A percentile compares a stretch with the other conserved stretches of the same genome.
These are phyloP conservation scores for Hippocampus abdominalis DNA, from an alignment of 2,113 vertebrate species.

Conservation along the genomic window DNA sequence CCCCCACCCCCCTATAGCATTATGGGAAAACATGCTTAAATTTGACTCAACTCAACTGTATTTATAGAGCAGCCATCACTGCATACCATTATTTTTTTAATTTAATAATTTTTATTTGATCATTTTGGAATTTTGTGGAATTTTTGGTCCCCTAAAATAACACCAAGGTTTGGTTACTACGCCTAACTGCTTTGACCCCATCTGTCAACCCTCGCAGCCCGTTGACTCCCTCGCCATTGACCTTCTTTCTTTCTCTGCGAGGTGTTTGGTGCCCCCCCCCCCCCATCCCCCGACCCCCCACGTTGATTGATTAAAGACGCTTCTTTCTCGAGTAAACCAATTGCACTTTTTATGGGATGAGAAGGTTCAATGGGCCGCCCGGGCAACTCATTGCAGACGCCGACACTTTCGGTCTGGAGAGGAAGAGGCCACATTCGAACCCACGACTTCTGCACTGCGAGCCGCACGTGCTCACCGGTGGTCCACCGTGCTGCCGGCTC, in stretches of 20 bases:
- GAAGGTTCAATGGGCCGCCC: slow-evolving; percentile 79
- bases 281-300: slow-evolving; percentile 74
- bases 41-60: too few species aligned
- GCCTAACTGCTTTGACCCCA: slow-evolving; percentile 82
- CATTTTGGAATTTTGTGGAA: too few species aligned
- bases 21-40: too few species aligned
- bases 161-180: slow-evolving; percentile 48
- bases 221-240: slow-evolving; percentile 77
- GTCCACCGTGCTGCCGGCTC: too few species aligned
- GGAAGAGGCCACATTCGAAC: slow-evolving; percentile 22
- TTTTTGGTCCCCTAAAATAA: neutral
- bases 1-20: too few species aligned
- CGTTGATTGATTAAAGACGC: slow-evolving; percentile 92
- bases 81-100: too few species aligned
- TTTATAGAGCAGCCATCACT: too few species aligned
- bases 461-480: too few species aligned
- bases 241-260: slow-evolving; percentile 77
- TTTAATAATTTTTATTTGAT: too few species aligned
- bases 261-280: slow-evolving; percentile 65
- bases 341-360: slow-evolving; percentile 86
- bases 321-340: slow-evolving; percentile 88
- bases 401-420: slow-evolving; percentile 61
- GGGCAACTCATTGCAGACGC: slow-evolving; percentile 73
- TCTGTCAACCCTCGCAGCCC: slow-evolving; percentile 85
- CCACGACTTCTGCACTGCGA: too few species aligned